Percentiles rank a stretch among this genome's conserved stretches.
Conservation (phyloP, 64 coral and sea anemone genomes). For the Astreopora myriophthalma region DNA sequence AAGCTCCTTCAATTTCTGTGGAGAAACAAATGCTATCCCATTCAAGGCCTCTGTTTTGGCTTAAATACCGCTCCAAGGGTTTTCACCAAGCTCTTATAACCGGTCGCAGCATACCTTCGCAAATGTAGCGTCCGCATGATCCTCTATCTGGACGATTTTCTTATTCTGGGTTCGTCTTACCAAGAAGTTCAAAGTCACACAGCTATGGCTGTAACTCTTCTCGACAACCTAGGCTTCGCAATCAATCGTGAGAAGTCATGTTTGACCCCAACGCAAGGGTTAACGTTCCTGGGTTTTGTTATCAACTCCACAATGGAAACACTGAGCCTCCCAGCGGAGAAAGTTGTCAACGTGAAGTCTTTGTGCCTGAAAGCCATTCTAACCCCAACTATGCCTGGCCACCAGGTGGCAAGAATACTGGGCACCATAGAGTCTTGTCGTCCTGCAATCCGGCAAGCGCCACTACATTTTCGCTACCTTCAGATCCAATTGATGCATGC, state of each 20-base stretch:
- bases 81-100: conserved; percentile 64
- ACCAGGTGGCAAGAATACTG: neutral
- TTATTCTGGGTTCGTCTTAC: neutral
- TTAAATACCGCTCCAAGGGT: conserved; percentile 31
- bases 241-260: neutral
- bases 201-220: conserved; percentile 19
- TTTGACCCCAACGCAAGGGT: too few relatives aligned
- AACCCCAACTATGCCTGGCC: neutral
- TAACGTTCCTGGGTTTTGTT: too few relatives aligned
- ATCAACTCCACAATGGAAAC: too few relatives aligned
- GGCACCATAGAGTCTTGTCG: too few relatives aligned
- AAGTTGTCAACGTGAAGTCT: too few relatives aligned
- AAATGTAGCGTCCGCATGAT: conserved; percentile 16
- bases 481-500: neutral
- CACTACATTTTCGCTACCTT: neutral
- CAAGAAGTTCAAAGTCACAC: neutral
- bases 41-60: conserved; percentile 38
- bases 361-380: too few relatives aligned
- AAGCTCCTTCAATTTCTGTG: conserved; percentile 11
- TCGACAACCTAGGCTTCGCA: neutral
- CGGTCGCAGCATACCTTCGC: conserved; percentile 3
- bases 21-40: neutral
- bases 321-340: too few relatives aligned
- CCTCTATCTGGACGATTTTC: conserved; percentile 54
- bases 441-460: too few relatives aligned